Evolutionary conservation across 2,888 invertebrate species (phyloP), one percentile per base, ranked within the genome.

Genomic region (Choristoneura rosaceana): DNA sequence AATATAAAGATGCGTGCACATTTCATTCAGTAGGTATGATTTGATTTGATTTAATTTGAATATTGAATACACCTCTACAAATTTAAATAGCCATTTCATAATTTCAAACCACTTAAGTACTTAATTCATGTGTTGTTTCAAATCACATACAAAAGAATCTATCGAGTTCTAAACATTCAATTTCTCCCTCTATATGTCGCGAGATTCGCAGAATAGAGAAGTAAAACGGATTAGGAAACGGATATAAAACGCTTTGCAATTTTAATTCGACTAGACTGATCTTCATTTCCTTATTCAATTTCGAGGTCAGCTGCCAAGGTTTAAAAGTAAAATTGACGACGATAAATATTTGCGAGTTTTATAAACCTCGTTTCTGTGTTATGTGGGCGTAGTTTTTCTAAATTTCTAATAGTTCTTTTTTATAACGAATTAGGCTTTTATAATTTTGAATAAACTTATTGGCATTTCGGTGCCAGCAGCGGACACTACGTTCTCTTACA

Each of bases 271-370:
- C 76, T 77, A 83, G 81, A 79, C 79, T 81, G 82, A 84, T 89
- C 83, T 85, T 83, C 82, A 84, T 87, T 87, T 90, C 86, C 86
- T 88, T 86, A 78, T 82, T 80, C 82, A 85, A 81, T 87, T 86
- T 87, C 76, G 84, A 86, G 89, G 87, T 85, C 83, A 84, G 76
- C 82, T 81, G 86, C 84, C 83, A 87, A 81, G 80, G 87, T 81
- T 86, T 86, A 79, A 76, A 75, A 74, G 78, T 77, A 77, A 79
- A 84, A 87, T 86, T 75, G 85, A 84, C 86, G 83, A 82, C 86
- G 80, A n/a, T 66, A 45, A 65, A 64, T 64, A 69, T 73, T 52
- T 59, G 47, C n/a, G 62, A 61, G 62, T 73, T 73, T 64, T 41
- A 68, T 50, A 52, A 60, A 52, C 58, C 33, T 43, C n/a, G 59